phyloP scores from a whole-genome alignment of 2,888 invertebrate species.

The Protodeltote pygarga region DNA sequence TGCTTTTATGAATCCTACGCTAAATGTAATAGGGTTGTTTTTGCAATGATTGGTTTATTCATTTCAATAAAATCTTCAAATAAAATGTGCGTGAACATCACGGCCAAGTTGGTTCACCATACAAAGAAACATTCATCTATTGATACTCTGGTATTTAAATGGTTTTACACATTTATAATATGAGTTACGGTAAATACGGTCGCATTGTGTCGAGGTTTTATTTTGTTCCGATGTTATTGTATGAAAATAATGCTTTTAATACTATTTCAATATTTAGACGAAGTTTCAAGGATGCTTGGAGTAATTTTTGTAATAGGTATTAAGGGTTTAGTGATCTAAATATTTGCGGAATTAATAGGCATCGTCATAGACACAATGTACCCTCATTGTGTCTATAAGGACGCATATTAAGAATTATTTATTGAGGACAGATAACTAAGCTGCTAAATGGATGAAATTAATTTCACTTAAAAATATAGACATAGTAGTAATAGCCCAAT shows the following conservation, averaged over 20 bases:
- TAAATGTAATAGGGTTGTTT: slow-evolving; percentile 22
- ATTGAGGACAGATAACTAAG: background rate
- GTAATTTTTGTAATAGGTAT: slow-evolving; percentile 47
- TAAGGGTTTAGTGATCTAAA: slow-evolving; percentile 43
- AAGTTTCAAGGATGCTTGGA: slow-evolving; percentile 64
- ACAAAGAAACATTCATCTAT: slow-evolving; percentile 84
- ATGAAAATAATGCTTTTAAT: slow-evolving; percentile 84
- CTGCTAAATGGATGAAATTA: too few relatives aligned
- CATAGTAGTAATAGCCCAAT: too few relatives aligned
- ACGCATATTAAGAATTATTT: slow-evolving; percentile 2
- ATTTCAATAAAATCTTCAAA: slow-evolving; percentile 65
- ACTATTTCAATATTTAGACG: slow-evolving; percentile 80
- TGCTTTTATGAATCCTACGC: slow-evolving; percentile 34
- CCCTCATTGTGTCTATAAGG: slow-evolving; percentile 24
- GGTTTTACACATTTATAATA: slow-evolving; percentile 87
- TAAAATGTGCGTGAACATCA: slow-evolving; percentile 85
- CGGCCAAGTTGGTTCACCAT: slow-evolving; percentile 86
- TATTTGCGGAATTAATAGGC: slow-evolving; percentile 39
- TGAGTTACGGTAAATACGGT: slow-evolving; percentile 82
- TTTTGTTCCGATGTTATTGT: slow-evolving; percentile 80
- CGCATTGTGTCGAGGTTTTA: slow-evolving; percentile 74
- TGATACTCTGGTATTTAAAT: slow-evolving; percentile 85
- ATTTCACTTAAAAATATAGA: too few relatives aligned
- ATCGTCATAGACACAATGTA: too few relatives aligned
- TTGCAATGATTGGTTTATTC: slow-evolving; percentile 24